A percentile compares a stretch with the other conserved stretches of the same genome.
Evolutionary conservation across 2,888 invertebrate genomes (phyloP).

Genomic region (Athalia circularis): DNA sequence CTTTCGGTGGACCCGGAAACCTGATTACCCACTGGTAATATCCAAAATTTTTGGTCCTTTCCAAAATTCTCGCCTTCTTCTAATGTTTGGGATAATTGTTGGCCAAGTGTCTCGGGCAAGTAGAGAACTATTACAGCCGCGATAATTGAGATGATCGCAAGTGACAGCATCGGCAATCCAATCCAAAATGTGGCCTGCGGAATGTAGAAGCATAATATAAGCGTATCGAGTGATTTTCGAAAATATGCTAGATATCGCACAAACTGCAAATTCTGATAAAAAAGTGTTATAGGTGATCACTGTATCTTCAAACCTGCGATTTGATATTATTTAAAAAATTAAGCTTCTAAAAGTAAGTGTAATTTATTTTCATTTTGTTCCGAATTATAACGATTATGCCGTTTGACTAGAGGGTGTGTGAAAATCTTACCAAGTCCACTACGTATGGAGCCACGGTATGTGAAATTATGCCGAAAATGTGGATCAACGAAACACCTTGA

Average conservation of each 20-base stretch:
- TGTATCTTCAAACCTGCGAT: no score
- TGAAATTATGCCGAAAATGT: constrained; percentile 92
- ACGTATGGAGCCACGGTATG: constrained; percentile 89
- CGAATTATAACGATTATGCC: background rate
- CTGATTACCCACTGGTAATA: constrained; percentile 84
- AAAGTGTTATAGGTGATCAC: no score
- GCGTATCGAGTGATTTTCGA: no score
- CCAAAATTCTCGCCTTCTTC: constrained; percentile 92
- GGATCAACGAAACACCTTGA: constrained; percentile 89
- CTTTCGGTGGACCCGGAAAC: constrained; percentile 7
- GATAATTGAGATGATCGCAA: constrained; percentile 83
- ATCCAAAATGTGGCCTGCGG: constrained; percentile 65
- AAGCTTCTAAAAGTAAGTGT: background rate
- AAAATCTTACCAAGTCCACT: constrained; percentile 85
- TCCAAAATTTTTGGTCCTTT: constrained; percentile 85
- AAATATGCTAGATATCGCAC: no score
- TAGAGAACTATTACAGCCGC: constrained; percentile 85
- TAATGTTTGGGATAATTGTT: constrained; percentile 89
- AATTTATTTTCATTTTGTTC: background rate
- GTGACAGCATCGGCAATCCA: constrained; percentile 83
- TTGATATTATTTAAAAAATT: background rate
- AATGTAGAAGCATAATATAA: constrained; percentile 5
- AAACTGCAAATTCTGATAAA: no score
- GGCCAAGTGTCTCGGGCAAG: constrained; percentile 90
- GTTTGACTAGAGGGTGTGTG: constrained; percentile 72